Base-by-base conservation (phyloP, 2,888 invertebrate species). In the Drosophila trichaetosa region DNA sequence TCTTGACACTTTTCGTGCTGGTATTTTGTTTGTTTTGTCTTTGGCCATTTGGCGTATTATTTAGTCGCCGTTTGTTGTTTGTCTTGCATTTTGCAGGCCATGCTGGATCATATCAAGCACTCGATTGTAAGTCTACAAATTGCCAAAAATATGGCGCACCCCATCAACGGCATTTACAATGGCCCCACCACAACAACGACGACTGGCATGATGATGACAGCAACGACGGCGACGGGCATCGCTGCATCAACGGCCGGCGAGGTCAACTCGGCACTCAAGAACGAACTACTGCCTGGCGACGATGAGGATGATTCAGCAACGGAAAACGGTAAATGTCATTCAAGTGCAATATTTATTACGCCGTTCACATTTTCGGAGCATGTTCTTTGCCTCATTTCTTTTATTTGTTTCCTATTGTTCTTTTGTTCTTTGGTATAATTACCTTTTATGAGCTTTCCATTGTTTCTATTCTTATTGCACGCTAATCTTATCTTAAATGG, bases 71-170 rank as follows among this genome's bases (percentile, higher is more conserved):
- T 42, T 57, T 11, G 4, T 63, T 49, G 27, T 46, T 10, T 58
- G 16, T 59, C 5, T 53, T 60, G 60, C 49, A 36, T 53, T 62
- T 70, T 34, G 57, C 94, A 98, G 96, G 96, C 95, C 75, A 97
- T 99, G 96, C 95, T 99, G 93, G 99, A 99, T 94, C 97, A 98
- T 90, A 97, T 99, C 82, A 99, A 99, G 94, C 99, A 99, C 95
- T 97, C 99, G 90, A 99, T 99, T 94, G 98, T 99, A 80, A 96
- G 98, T 91, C 95, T 99, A 87, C 99, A 99, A 95, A 99, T 99
- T 93, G 98, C 99, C 86, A 99, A 99, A 97, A 98, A 98, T 93
- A 97, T 97, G 86, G 97, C 97, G 40, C 97, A 97, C 94, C 98
- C 98, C 69, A 96, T 98, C 16, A 98, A 98, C 93, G 98, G 98